Evolutionary conservation across 2,797 vertebrate genomes (phyloP), one percentile per base, ranked within the genome.

Genomic region (Okamejei kenojei): DNA sequence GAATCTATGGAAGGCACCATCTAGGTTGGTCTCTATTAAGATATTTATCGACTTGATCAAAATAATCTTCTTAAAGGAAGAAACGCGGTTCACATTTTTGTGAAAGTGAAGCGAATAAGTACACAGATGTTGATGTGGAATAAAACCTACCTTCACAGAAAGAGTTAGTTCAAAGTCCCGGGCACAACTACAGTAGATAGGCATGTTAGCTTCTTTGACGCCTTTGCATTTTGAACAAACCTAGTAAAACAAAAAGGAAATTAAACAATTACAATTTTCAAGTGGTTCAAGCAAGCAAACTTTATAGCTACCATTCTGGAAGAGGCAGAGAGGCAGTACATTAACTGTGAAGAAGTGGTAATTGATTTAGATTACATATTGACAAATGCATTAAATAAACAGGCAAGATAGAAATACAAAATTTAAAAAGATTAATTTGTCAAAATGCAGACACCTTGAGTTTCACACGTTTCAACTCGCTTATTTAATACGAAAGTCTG

Each of bases 191-290:
- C 99, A 99, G 96, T 99, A 98, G 76, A 98, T 23, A 0, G 98
- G 96, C 98, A 99, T 99, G 95, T 99, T 98, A 0, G 96, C 96
- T 93, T 99, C 98, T 95, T 99, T 99, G 94, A 99, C 97, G 0
- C 98, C 98, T n/a, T 94, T 97, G 95, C 99, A 99, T 95, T 99
- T 99, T 29, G 94, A 94, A 94, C 99, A 99, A 74, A 97, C 94
- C 99, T 99, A 94, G 93, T 94, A 94, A 74, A 94, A 93, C 54
- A 93, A 91, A 32, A 68, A 68, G 32, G 65, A 92, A 54, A 74
- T 77, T 29, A 90, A 74, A 61, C 26, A 17, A 74, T 23, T 26
- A 74, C 71, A 74, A 65, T n/a, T 65, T 35, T 65, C 63, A 71
- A 68, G 19, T 21, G 8, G 35, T 61, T 15, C 26, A 23, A 80